Base-by-base conservation (phyloP, 2,113 vertebrate species). In the Hepsetus odoe region DNA sequence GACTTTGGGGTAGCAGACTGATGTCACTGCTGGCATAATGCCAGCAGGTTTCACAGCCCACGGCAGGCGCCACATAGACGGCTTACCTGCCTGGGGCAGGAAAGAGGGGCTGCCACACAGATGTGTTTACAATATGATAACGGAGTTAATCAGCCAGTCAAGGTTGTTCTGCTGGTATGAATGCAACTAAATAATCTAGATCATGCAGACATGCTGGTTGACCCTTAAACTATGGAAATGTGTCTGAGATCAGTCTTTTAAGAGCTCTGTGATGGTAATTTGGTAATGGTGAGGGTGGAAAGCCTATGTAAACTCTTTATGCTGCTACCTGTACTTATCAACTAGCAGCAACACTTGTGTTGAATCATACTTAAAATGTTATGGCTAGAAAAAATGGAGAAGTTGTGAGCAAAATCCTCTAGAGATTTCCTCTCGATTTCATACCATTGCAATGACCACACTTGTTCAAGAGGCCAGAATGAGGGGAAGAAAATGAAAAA, bases 11-110 rank as follows among this genome's bases (percentile, higher is more conserved):
- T 92, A 91, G 85, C 84, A 80, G 74, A 75, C 85, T 97, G 95
- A 98, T 90, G 88, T 98, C 95, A 97, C 89, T 85, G 76, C 92
- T 96, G 96, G 95, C 88, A 76, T 0, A 3, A 71, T 74, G 91
- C 94, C 95, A 95, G 83, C 78, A 82, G 88, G 92, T 94, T 94
- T 91, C 90, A 87, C 84, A 87, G 88, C 93, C 91, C 92, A 91
- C 87, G 66, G 74, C 56, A 81, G 94, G 91, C 88, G 86, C 90
- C 89, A 88, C 90, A 92, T 93, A 92, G 92, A 90, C 92, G 94
- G 92, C 90, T 91, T 90, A 93, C 90, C 92, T 93, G 94, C 93
- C 92, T 93, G 84, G 88, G 87, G 92, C 91, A 91, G 93, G 90
- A 92, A 90, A 81, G 91, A 87, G 78, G 83, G 92, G 87, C 87